A percentile compares a stretch with the other conserved stretches of the same genome.
These are phyloP conservation scores for Marcusenius ussheri DNA, from an alignment of 2,113 vertebrate genomes.

Conservation along the genomic window DNA sequence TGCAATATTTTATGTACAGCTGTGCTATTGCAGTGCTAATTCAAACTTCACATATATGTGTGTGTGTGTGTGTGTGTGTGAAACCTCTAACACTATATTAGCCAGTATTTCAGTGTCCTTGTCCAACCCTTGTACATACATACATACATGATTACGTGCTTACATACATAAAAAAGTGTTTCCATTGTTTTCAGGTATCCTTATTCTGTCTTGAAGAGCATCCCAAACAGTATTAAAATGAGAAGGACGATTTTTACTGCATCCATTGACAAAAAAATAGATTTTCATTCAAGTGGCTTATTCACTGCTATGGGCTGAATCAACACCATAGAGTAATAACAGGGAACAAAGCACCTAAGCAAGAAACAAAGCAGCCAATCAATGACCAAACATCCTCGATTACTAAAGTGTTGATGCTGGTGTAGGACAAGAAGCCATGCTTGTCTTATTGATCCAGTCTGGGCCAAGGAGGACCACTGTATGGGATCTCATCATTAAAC, in stretches of 20 bases:
- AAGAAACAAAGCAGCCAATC: not conserved
- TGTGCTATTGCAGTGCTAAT: not conserved
- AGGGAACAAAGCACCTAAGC: not conserved
- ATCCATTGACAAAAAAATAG: not conserved
- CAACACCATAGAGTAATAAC: not conserved
- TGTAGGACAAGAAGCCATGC: not conserved
- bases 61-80: no score
- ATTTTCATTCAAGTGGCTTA: not conserved
- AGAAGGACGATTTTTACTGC: not conserved
- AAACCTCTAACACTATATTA: not conserved
- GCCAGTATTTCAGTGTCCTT: not conserved
- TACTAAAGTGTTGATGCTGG: not conserved
- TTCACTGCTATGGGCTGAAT: not conserved
- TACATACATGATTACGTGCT: not conserved
- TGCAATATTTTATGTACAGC: not conserved
- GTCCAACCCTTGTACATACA: not conserved
- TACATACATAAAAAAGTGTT: not conserved
- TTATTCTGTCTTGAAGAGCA: constrained; percentile 7
- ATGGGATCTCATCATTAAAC: constrained; percentile 8
- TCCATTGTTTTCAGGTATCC: not conserved
- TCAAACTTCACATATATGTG: not conserved
- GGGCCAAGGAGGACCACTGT: not conserved
- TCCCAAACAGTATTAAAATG: constrained; percentile 14
- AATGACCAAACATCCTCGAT: not conserved
- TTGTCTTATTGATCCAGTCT: constrained; percentile 6